Evolutionary conservation across 2,888 invertebrate species (phyloP).

Genomic region (Anoplius nigerrimus): DNA sequence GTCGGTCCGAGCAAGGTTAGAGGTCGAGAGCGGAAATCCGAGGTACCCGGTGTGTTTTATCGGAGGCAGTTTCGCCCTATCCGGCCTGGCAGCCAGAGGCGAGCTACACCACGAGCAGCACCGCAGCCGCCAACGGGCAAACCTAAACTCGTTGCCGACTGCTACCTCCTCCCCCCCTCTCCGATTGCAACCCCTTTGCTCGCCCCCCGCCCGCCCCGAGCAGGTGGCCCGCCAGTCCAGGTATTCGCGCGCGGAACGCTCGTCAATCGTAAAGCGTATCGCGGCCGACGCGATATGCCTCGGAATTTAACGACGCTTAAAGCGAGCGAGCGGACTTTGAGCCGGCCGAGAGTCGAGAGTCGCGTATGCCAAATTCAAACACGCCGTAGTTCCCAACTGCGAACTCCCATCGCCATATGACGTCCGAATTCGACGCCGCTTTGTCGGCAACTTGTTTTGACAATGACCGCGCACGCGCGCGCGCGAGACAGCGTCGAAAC

Average conservation of each 20-base stretch:
- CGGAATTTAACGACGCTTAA: neutral
- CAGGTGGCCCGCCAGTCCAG: neutral
- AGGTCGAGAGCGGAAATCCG: slow-evolving; percentile 38
- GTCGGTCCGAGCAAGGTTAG: slow-evolving; percentile 25
- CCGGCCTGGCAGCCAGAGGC: neutral
- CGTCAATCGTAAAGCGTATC: slow-evolving; percentile 3
- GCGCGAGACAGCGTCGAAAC: too few species aligned
- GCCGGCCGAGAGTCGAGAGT: neutral
- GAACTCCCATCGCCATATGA: neutral
- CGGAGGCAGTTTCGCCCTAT: slow-evolving; percentile 17
- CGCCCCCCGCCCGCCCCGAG: slow-evolving; percentile 1
- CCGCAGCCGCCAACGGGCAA: neutral
- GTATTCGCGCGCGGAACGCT: neutral
- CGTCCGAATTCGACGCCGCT: too few species aligned
- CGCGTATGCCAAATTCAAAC: neutral
- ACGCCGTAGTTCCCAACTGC: neutral
- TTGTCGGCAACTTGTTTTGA: too few species aligned
- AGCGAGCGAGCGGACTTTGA: neutral
- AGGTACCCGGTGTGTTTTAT: slow-evolving; percentile 36
- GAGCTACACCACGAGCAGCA: neutral
- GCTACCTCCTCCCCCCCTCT: neutral
- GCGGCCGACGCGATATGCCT: neutral
- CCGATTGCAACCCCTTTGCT: neutral
- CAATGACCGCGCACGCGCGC: too few species aligned
- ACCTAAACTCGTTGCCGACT: neutral